Percentiles rank a stretch among this genome's conserved stretches.
Evolutionary conservation across 2,113 vertebrate species (phyloP).

Genomic region (Ciconia stormi): DNA sequence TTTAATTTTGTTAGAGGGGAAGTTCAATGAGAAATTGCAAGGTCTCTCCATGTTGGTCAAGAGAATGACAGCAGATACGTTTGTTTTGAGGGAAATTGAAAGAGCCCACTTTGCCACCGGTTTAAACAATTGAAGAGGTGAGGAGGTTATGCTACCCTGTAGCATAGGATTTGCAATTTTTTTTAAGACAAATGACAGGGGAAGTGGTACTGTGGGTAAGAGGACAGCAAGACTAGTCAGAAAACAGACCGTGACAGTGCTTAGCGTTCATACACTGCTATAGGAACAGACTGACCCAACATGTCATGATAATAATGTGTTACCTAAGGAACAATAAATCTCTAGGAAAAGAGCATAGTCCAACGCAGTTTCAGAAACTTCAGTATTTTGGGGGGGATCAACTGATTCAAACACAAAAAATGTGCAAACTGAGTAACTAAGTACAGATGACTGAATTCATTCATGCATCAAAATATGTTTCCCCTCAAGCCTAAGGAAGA

Average conservation of each 20-base stretch:
- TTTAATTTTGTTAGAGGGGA: background rate
- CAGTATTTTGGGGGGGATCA: background rate
- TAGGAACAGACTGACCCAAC: background rate
- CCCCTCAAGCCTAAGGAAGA: background rate
- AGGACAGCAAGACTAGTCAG: background rate
- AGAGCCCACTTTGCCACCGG: background rate
- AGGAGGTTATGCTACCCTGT: background rate
- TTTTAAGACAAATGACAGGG: background rate
- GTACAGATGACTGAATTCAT: background rate
- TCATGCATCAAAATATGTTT: background rate
- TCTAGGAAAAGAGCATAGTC: background rate
- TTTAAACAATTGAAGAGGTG: background rate
- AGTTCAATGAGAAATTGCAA: background rate
- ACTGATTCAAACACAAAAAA: background rate
- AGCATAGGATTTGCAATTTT: background rate
- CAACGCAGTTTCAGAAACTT: background rate
- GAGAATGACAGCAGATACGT: background rate
- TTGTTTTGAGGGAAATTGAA: background rate
- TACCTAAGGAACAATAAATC: background rate
- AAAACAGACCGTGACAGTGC: background rate
- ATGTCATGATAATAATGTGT: background rate
- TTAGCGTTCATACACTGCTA: background rate
- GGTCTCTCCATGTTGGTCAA: background rate
- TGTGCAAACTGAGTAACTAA: background rate
- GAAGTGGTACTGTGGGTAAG: background rate